Evolutionary conservation across 2,888 invertebrate genomes (phyloP).

Genomic region (Onchidella celtica): DNA sequence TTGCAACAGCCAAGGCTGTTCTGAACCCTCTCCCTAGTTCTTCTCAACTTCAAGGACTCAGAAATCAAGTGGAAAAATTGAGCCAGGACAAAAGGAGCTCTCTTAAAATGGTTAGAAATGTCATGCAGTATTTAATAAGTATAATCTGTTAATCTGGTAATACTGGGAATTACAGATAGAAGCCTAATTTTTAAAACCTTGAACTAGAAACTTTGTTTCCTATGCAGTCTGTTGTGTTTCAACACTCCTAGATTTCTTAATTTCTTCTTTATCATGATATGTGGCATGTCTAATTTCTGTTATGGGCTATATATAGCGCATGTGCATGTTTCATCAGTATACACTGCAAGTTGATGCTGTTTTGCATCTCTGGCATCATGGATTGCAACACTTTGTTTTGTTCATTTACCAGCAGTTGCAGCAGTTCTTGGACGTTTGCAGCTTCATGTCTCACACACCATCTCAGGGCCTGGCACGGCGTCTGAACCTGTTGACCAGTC

Average conservation of each 20-base stretch:
- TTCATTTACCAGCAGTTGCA: too few relatives aligned
- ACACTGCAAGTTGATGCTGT: too few relatives aligned
- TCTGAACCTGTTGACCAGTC: constrained; percentile 5
- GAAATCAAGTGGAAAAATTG: not conserved
- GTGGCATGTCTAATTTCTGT: too few relatives aligned
- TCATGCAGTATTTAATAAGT: not conserved
- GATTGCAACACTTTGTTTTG: too few relatives aligned
- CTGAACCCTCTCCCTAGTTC: constrained; percentile 73
- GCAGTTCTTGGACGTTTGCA: constrained; percentile 19
- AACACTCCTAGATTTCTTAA: too few relatives aligned
- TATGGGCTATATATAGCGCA: too few relatives aligned
- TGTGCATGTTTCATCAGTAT: too few relatives aligned
- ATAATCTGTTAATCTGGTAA: not conserved
- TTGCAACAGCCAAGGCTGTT: constrained; percentile 58
- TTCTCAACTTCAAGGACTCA: constrained; percentile 51
- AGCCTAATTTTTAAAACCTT: too few relatives aligned
- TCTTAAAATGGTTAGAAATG: not conserved
- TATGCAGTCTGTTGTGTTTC: too few relatives aligned
- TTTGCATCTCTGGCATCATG: too few relatives aligned
- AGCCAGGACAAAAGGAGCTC: not conserved
- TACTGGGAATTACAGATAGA: not conserved
- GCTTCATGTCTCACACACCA: constrained; percentile 23
- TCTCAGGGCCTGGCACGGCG: constrained; percentile 38
- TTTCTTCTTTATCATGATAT: too few relatives aligned
- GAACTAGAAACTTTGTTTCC: too few relatives aligned